Base-by-base conservation (phyloP, 2,113 vertebrate genomes). In the Microcebus griseorufus region DNA sequence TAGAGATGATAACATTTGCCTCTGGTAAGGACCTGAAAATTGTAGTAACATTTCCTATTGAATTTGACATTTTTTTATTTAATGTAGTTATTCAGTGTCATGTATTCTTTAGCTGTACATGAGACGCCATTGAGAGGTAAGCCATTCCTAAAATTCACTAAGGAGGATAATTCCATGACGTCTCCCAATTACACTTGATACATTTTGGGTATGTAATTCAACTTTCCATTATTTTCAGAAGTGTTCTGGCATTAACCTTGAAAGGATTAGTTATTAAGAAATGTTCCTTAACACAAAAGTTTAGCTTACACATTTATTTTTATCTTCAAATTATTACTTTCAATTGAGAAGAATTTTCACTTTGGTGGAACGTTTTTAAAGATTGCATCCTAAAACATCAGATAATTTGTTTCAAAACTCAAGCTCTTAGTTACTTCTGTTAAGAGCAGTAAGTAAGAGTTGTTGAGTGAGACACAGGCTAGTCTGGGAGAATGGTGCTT, bases 221-320 rank as follows among this genome's bases (percentile, higher is more conserved):
- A 62, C 22, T 70, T 20, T 81, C 55, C n/a, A 67, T 39, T 89
- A 90, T 94, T 95, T 96, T 94, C 79, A 51, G 83, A 87, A 67
- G 51, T 70, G 17, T 42, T 45, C 51, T 85, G 34, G 2, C 32
- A 81, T 94, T 84, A 62, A 96, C 37, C 55, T 96, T 79, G 55
- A 87, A 92, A 82, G 48, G 3, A 25, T 83, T 81, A n/a, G 69
- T 93, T 82, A 65, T 79, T 42, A 93, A 88, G 72, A 83, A 82
- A 80, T 78, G 5, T 32, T 78, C 8, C 32, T 70, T 34, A 69
- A 69, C 8, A 64, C 58, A 84, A 11, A 78, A 45, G 4, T 90
- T 64, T 95, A 86, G 53, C 10, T 81, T 95, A 51, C 2, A 79
- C 37, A 60, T n/a, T 90, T 75, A 72, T 78, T 75, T 85, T 64